Base-by-base conservation (phyloP, 2,888 invertebrate genomes). In the Caenorhabditis sulstoni region DNA sequence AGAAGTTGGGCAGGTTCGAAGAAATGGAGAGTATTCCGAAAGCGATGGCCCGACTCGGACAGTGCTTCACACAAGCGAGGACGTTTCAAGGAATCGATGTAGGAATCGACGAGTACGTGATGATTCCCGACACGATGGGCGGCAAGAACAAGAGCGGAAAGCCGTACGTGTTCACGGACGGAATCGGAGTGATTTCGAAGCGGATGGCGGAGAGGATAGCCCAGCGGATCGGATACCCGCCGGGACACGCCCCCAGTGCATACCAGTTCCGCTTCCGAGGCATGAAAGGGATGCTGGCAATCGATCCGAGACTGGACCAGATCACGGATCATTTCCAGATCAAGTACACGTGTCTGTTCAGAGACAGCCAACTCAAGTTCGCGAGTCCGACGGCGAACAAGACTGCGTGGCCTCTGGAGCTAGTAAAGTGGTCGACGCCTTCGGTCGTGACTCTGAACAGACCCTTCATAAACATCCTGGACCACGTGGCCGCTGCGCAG, bases 1-100 rank as follows among this genome's bases (percentile, higher is more conserved):
- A 61, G 0, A 7, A 41, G 23, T 20, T 79, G 29, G 61, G 83
- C 41, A 41, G 61, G 5, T 79, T 81, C 52, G 62, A 68, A 1
- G 14, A 68, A 3, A 16, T 59, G 11, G 67, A 58, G 35, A 85
- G 79, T 52, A 81, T 90, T 41, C 88, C 91, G 0, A 90, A 91
- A 74, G 86, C 88, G 45, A 88, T 91, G 84, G 89, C 91, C 5
- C 83, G 91, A 22, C 79, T 91, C 68, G 91, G 90, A 14, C 90
- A 90, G 61, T 89, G 88, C 62, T 90, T 91, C 64, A 91, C 91
- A 0, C 90, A 90, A 22, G 70, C 70, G 9, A 53, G 61, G 23
- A n/a, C 35, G 5, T 77, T 64, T 18, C 12, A 41, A 7, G 47
- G 55, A 18, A 20, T 70, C 0, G 37, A 45, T 3, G 55, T 70